Evolutionary conservation across 2,797 vertebrate species (phyloP), one percentile per base, ranked within the genome.

Genomic region (Onychomys torridus): DNA sequence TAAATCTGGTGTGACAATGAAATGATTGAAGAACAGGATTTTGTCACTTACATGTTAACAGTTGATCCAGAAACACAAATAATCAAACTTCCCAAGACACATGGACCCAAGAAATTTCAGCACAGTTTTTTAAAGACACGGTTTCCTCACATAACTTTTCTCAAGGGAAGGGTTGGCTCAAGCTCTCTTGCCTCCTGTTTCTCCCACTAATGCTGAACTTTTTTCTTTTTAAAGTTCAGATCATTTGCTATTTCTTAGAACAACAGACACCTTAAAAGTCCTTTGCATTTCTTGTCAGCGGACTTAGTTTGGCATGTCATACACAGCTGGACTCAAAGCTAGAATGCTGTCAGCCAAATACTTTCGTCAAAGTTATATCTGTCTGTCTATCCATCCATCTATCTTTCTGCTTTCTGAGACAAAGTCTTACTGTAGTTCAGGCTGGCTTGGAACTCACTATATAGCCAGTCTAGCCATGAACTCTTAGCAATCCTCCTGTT

Each of bases 281-380:
- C 14, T 93, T 93, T 52, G 29, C 87, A 63, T 61, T 92, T 67
- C 32, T 90, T 69, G 95, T 92, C 81, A 88, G 89, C 32, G 61
- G 85, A 79, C 25, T 90, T 91, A 57, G 23, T 83, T 96, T 78
- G 71, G 32, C 90, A 71, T 87, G 89, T 97, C 93, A 49, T 32
- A 95, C 88, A 85, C 77, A 49, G 37, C 90, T 23, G 92, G 86
- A 97, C 87, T 34, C 49, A 97, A 94, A 86, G 49, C 63, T 57
- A 40, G 43, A 29, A 96, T 97, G 25, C 81, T 95, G 90, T 37
- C 37, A 59, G 81, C 82, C 63, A 82, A 94, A 78, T 87, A 82
- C 17, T 89, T 55, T 43, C 9, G 7, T 13, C 49, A 37, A 55
- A 1, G 4, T 71, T 49, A 29, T 25, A 57, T 6, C 49, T 55